Conservation (phyloP, 2,888 invertebrate species). For the Acleris literana region DNA sequence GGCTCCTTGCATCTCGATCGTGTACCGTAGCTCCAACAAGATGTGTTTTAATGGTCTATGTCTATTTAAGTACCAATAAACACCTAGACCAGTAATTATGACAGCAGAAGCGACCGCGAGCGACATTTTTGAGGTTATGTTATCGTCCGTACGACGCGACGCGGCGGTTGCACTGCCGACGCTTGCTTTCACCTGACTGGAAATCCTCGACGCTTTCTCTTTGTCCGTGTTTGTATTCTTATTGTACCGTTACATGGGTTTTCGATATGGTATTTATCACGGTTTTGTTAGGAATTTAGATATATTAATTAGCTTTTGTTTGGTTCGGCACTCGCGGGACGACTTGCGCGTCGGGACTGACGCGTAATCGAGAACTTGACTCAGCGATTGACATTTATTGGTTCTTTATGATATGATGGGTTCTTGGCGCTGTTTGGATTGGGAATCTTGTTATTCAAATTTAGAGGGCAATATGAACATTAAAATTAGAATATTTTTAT, state of each 20-base stretch:
- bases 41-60: slow-evolving; percentile 81
- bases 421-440: not conserved
- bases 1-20: slow-evolving; percentile 83
- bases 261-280: slow-evolving; percentile 17
- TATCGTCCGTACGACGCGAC: slow-evolving; percentile 64
- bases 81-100: slow-evolving; percentile 57
- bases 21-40: slow-evolving; percentile 78
- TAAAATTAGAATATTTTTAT: not conserved
- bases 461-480: not conserved
- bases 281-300: slow-evolving; percentile 19
- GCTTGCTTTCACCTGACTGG: slow-evolving; percentile 73
- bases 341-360: not conserved
- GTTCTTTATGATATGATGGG: not conserved
- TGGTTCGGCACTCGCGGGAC: not conserved
- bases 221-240: slow-evolving; percentile 61
- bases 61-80: slow-evolving; percentile 78
- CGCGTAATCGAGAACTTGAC: slow-evolving; percentile 1
- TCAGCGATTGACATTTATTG: not conserved
- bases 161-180: slow-evolving; percentile 62
- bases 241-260: slow-evolving; percentile 65
- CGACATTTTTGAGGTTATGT: slow-evolving; percentile 71
- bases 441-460: not conserved
- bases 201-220: slow-evolving; percentile 79
- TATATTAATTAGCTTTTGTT: not conserved
- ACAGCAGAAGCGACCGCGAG: slow-evolving; percentile 60